These are phyloP conservation scores for Ceratotherium simum DNA, from an alignment of 2,113 vertebrate species.

Conservation along the genomic window DNA sequence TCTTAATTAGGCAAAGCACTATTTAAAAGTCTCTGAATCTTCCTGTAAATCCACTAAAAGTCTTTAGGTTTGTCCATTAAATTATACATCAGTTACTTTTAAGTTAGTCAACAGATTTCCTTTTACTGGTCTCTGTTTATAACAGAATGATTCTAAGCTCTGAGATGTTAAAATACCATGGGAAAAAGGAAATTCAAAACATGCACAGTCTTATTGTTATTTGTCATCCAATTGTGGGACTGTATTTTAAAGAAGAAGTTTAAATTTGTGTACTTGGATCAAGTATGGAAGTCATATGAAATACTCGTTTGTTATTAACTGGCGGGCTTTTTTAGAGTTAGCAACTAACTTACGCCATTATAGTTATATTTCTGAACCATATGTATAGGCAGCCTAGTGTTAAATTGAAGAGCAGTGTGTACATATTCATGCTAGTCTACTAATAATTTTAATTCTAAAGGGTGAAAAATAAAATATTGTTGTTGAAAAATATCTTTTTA, in stretches of 20 bases:
- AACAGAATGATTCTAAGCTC: not conserved
- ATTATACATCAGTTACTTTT: not conserved
- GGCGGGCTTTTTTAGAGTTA: not conserved
- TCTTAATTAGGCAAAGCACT: slow-evolving; percentile 8
- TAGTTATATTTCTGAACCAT: not conserved
- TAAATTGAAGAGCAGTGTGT: not conserved
- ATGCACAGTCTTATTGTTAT: not conserved
- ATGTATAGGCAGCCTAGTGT: not conserved
- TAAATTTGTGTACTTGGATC: not conserved
- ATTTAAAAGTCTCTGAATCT: not conserved
- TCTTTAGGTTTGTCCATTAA: not conserved
- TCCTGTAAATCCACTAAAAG: not conserved
- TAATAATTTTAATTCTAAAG: not conserved
- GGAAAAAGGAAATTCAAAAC: not conserved
- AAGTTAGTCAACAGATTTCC: not conserved
- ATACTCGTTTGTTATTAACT: not conserved
- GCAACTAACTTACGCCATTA: not conserved
- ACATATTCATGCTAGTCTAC: not conserved
- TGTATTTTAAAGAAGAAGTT: not conserved
- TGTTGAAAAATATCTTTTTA: not conserved
- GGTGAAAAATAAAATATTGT: not conserved
- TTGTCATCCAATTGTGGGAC: not conserved
- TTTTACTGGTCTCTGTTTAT: not conserved
- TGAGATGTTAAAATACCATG: rapidly evolving
- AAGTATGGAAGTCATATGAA: not conserved